Percentiles rank a stretch among this genome's conserved stretches.
Conservation (phyloP, 2,797 vertebrate genomes). For the Trachops cirrhosus region DNA sequence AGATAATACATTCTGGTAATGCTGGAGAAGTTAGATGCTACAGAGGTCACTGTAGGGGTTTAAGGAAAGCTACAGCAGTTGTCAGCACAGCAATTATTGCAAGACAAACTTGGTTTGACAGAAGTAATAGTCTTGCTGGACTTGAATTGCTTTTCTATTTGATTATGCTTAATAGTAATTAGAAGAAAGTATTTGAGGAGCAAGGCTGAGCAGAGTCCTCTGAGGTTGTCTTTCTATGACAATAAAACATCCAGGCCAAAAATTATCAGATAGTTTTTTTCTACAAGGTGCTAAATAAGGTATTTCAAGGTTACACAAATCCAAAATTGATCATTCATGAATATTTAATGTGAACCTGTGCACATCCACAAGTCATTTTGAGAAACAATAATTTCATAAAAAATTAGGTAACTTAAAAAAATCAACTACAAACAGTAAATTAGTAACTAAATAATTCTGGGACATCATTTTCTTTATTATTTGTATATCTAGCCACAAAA, state of each 20-base stretch:
- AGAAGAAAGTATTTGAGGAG: not conserved
- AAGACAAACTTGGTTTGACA: not conserved
- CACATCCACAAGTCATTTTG: not conserved
- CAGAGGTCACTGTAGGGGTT: conserved; percentile 17
- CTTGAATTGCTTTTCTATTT: conserved; percentile 49
- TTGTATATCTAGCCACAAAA: not conserved
- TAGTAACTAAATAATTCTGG: not conserved
- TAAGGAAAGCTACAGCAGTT: not conserved
- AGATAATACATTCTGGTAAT: conserved; percentile 52
- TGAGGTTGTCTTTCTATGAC: not conserved
- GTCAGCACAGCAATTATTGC: conserved; percentile 42
- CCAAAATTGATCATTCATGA: not conserved
- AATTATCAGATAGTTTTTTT: not conserved
- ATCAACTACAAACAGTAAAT: not conserved
- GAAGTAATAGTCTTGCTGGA: not conserved
- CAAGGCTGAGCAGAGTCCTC: not conserved
- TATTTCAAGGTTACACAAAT: not conserved
- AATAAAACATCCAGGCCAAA: not conserved
- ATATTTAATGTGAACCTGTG: not conserved
- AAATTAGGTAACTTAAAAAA: not conserved
- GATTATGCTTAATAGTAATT: conserved; percentile 46
- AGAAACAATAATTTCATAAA: conserved; percentile 19
- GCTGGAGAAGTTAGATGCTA: conserved; percentile 24
- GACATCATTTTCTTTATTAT: not conserved
- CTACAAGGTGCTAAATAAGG: not conserved